Evolutionary conservation across 2,797 vertebrate species (phyloP).

Genomic region (Falco naumanni): DNA sequence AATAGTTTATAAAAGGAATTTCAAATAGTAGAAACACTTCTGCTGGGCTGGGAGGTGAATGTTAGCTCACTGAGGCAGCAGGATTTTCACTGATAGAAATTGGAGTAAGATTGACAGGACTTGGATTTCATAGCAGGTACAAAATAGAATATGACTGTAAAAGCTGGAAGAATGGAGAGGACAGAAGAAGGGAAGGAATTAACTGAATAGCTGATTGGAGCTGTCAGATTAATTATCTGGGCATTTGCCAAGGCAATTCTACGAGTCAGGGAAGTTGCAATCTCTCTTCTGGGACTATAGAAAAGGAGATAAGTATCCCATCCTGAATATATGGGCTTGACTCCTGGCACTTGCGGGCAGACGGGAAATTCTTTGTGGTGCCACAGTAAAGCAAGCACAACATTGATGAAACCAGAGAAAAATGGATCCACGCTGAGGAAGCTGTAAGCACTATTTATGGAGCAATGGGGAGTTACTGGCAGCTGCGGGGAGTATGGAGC

Average conservation of each 20-base stretch:
- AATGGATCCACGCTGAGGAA: conserved; percentile 46
- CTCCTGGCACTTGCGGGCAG: not conserved
- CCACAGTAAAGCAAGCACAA: conserved; percentile 44
- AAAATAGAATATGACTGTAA: not conserved
- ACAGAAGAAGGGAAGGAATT: conserved; percentile 4
- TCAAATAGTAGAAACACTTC: not conserved
- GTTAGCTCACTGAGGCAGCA: not conserved
- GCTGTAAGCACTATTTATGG: conserved; percentile 59
- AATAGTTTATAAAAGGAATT: not conserved
- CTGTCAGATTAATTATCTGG: conserved; percentile 50
- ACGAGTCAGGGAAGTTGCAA: not conserved
- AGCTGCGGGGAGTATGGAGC: conserved; percentile 25
- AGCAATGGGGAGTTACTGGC: conserved; percentile 56
- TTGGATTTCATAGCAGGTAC: not conserved
- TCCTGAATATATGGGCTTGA: conserved; percentile 9
- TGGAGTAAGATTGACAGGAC: not conserved
- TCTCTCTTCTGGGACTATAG: conserved; percentile 30
- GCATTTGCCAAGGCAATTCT: conserved; percentile 15
- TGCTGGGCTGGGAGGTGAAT: not conserved
- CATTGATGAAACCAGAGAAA: conserved; percentile 30
- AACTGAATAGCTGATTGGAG: conserved; percentile 19
- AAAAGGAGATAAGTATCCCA: not conserved
- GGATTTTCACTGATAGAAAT: not conserved
- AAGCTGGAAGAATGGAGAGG: not conserved
- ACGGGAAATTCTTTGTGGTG: conserved; percentile 4